Conservation (phyloP, 2,113 vertebrate genomes). For the Suricata suricatta region DNA sequence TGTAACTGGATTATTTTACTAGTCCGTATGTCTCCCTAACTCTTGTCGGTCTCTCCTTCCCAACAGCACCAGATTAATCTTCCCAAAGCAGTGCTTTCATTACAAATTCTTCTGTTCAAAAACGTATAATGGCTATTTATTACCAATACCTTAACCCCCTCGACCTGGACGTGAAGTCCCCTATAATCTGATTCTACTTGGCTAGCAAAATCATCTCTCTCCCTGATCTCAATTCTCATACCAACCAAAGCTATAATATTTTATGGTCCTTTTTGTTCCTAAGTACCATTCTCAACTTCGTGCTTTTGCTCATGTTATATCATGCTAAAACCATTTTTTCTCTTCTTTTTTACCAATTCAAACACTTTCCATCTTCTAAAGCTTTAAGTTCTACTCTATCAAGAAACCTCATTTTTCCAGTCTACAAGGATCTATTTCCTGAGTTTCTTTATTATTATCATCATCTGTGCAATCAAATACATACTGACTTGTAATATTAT, state of each 20-base stretch:
- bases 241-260: background rate
- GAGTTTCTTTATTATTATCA: conserved; percentile 16
- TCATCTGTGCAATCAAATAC: conserved; percentile 7
- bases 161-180: background rate
- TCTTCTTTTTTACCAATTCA: conserved; percentile 7
- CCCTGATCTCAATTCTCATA: background rate
- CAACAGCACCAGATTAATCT: background rate
- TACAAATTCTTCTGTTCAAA: conserved; percentile 35
- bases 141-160: conserved; percentile 30
- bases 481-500: background rate
- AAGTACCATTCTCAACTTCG: background rate
- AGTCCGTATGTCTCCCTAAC: background rate
- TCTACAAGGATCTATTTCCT: background rate
- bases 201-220: background rate
- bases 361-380: conserved; percentile 20
- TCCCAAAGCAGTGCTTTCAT: conserved; percentile 15
- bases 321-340: background rate
- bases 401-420: background rate
- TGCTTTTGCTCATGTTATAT: conserved; percentile 16
- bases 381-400: conserved; percentile 23
- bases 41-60: background rate
- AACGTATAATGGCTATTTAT: conserved; percentile 21
- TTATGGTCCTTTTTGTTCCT: background rate
- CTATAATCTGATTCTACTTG: background rate
- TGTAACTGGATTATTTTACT: background rate